phyloP scores from a whole-genome alignment of 2,797 vertebrate species.

The Phalanger gymnotis region DNA sequence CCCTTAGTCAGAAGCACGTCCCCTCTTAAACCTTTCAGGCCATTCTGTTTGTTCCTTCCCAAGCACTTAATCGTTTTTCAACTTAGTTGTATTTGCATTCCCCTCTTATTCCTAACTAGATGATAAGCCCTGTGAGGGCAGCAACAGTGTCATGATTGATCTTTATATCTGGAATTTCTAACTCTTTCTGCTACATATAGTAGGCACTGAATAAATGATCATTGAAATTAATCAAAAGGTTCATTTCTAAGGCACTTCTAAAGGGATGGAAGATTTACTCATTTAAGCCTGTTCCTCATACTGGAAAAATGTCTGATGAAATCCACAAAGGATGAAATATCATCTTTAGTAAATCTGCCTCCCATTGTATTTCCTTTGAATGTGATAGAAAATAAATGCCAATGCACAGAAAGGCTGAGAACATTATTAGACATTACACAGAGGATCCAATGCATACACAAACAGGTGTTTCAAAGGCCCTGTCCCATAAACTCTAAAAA shows the following conservation, averaged over 20 bases:
- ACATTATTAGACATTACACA: conserved; percentile 1
- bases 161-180: neutral
- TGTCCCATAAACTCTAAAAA: conserved; percentile 70
- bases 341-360: neutral
- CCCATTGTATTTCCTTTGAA: conserved; percentile 13
- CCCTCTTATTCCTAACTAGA: neutral
- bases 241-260: neutral
- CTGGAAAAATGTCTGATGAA: neutral
- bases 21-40: neutral
- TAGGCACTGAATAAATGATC: neutral
- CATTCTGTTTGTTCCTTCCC: neutral
- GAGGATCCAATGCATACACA: neutral
- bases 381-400: conserved; percentile 24
- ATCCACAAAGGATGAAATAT: neutral
- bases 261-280: neutral
- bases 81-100: neutral
- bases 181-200: neutral
- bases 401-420: neutral
- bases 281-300: neutral
- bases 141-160: neutral
- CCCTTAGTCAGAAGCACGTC: neutral
- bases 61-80: neutral
- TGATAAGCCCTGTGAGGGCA: neutral
- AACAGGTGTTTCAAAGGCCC: conserved; percentile 74
- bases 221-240: neutral